Evolutionary conservation across 2,113 vertebrate species (phyloP), one percentile per base, ranked within the genome.

Genomic region (Psittacula cyanocephala): DNA sequence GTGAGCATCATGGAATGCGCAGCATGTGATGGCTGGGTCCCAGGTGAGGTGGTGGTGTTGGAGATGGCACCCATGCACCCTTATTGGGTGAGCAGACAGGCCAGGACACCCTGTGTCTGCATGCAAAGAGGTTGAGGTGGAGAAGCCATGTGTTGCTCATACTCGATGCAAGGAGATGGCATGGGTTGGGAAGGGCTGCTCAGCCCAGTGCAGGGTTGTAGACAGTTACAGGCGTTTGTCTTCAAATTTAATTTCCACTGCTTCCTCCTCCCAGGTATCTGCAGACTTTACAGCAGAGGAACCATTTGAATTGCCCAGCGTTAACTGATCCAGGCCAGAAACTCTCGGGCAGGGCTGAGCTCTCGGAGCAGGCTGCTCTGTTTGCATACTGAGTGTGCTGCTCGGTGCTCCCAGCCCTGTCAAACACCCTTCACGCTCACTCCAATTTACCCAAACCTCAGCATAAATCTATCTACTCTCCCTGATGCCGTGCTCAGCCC

Each of bases 111-210:
- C 5, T 25, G 7, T 13, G 41, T 23, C 35, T 24, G 18, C 23
- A 33, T 37, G 39, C 0, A 0, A 72, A 68, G 29, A 79, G 31
- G 17, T 17, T 31, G 57, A 2, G 4, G 1, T 13, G 43, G 37
- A 87, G 22, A 28, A 74, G 18, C 8, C 27, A 3, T 1, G 2
- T 10, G 44, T 7, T 47, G 41, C 44, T 65, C 0, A 0, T 2
- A 17, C 8, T 6, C 0, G 0, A 14, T 9, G 12, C 11, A 28
- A 67, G 49, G 47, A 13, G 35, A 9, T 17, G 35, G 15, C 13
- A 3, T 2, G 29, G 19, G 3, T 4, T 81, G 69, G 35, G 65
- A 72, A 49, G 46, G 41, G 69, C n/a, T 91, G 59, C 67, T 29
- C 35, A 62, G 64, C 22, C 28, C 24, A 1, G 23, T 1, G 18